A percentile compares a stretch with the other conserved stretches of the same genome.
phyloP scores from a whole-genome alignment of 2,113 vertebrate genomes.

The Thunnus maccoyii region DNA sequence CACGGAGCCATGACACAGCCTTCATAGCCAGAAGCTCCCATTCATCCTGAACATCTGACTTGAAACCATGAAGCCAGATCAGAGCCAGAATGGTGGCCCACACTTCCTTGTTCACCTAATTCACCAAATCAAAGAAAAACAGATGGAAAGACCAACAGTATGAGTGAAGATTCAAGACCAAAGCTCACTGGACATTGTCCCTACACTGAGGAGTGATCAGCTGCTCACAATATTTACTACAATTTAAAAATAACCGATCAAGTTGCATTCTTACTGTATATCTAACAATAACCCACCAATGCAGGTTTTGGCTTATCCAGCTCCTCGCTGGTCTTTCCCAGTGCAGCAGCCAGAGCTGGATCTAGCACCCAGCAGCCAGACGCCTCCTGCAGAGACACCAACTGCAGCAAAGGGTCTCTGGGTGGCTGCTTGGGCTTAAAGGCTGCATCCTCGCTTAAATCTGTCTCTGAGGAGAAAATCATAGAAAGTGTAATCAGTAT shows the following conservation, averaged over 20 bases:
- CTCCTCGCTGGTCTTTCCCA: conserved; percentile 75
- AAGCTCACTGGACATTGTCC: no score
- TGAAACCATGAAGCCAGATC: conserved; percentile 87
- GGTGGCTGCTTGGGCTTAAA: not conserved
- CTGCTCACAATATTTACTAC: no score
- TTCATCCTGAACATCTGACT: conserved; percentile 75
- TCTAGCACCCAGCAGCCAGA: conserved; percentile 85
- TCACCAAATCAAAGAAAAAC: not conserved
- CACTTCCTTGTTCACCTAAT: conserved; percentile 71
- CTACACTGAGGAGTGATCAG: no score
- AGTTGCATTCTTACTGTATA: not conserved
- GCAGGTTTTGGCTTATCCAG: conserved; percentile 62
- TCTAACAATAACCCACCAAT: conserved; percentile 64
- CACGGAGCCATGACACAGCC: conserved; percentile 82
- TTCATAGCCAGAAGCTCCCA: conserved; percentile 86
- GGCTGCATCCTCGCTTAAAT: no score
- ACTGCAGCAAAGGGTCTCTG: conserved; percentile 70
- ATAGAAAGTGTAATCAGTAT: no score
- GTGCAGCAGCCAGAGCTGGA: conserved; percentile 68
- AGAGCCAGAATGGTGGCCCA: conserved; percentile 89
- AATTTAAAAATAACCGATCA: no score
- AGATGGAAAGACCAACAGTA: not conserved
- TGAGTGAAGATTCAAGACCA: no score
- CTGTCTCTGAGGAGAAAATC: no score
- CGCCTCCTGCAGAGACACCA: conserved; percentile 86